A percentile compares a stretch with the other conserved stretches of the same genome.
These are phyloP conservation scores for Spermophilus dauricus DNA, from an alignment of 2,113 vertebrate genomes.

Conservation along the genomic window DNA sequence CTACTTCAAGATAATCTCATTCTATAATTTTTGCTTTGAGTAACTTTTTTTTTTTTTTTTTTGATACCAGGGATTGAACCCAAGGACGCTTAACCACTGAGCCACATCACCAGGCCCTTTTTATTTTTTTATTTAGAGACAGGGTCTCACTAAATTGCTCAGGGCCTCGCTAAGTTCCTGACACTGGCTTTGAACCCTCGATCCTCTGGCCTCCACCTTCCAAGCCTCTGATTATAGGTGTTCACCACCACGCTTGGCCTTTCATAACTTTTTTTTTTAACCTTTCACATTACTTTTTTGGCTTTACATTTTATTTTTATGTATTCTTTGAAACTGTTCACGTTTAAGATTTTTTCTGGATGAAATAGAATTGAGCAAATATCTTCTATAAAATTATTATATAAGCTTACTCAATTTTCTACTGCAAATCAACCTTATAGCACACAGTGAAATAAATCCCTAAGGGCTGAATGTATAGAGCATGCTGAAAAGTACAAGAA, in stretches of 20 bases:
- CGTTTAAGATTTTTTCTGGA: slow-evolving; percentile 90
- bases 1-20: neutral
- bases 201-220: too few species aligned
- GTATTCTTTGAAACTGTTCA: slow-evolving; percentile 93
- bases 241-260: too few species aligned
- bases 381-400: slow-evolving; percentile 94
- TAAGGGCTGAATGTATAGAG: slow-evolving; percentile 89
- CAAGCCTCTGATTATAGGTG: too few species aligned
- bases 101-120: too few species aligned
- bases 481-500: slow-evolving; percentile 67
- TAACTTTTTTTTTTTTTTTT: neutral
- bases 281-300: slow-evolving; percentile 22
- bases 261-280: neutral
- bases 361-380: slow-evolving; percentile 94
- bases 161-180: too few species aligned
- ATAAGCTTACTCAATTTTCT: slow-evolving; percentile 91
- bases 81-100: too few species aligned
- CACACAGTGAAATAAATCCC: slow-evolving; percentile 92
- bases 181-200: too few species aligned
- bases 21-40: slow-evolving; percentile 10
- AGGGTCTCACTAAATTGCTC: too few species aligned
- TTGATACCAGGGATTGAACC: too few species aligned
- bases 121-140: too few species aligned
- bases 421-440: slow-evolving; percentile 95
- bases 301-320: slow-evolving; percentile 91